Evolutionary conservation across 2,113 vertebrate species (phyloP).

Genomic region (Sturnira hondurensis): DNA sequence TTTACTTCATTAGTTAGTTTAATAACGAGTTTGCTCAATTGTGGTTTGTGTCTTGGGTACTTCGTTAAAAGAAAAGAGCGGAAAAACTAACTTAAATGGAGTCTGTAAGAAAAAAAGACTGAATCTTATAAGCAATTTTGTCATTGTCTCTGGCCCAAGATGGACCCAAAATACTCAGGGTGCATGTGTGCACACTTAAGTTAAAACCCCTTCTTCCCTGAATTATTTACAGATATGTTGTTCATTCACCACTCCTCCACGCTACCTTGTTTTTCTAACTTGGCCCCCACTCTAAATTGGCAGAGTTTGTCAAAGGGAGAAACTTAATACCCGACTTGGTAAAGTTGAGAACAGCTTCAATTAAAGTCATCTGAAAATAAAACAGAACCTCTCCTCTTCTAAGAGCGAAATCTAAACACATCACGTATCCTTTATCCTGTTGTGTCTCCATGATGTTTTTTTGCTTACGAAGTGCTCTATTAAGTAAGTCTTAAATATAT

Average conservation of each 20-base stretch:
- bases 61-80: conserved; percentile 46
- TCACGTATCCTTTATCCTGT: neutral
- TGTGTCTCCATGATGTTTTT: neutral
- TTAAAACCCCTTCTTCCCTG: neutral
- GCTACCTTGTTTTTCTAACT: neutral
- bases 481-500: neutral
- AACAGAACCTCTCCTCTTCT: neutral
- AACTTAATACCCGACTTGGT: conserved; percentile 23
- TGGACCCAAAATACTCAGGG: neutral
- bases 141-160: conserved; percentile 16
- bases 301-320: conserved; percentile 20
- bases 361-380: conserved; percentile 35
- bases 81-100: conserved; percentile 51
- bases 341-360: conserved; percentile 32
- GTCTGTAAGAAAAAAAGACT: conserved; percentile 49
- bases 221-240: neutral
- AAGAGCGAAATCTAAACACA: neutral
- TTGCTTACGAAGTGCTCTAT: neutral
- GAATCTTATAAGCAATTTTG: conserved; percentile 15
- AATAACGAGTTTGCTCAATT: conserved; percentile 66
- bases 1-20: conserved; percentile 74
- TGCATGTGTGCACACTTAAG: neutral
- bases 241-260: neutral
- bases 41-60: conserved; percentile 42
- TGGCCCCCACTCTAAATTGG: neutral